These are phyloP conservation scores for Neodiprion virginianus DNA, from an alignment of 1,140 invertebrate genomes.

Conservation along the genomic window DNA sequence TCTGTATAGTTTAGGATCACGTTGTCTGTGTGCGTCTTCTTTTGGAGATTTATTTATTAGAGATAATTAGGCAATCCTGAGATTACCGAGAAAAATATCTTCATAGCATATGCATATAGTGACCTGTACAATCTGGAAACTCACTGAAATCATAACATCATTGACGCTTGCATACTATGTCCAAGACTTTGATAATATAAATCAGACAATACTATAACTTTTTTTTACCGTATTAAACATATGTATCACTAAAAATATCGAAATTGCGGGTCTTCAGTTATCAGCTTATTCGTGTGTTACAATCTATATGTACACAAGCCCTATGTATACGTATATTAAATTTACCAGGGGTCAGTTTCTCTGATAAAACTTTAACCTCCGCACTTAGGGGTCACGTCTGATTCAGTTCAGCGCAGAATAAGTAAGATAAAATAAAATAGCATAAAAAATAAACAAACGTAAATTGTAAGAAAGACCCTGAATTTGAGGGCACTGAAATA, in stretches of 20 bases:
- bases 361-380: constrained; percentile 36
- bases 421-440: constrained; percentile 33
- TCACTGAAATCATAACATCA: no score
- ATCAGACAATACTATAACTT: not conserved
- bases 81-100: no score
- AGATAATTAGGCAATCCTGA: no score
- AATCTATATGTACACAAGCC: constrained; percentile 5
- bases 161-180: not conserved
- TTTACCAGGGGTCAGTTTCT: constrained; percentile 34
- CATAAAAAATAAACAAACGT: not conserved
- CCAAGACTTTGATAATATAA: not conserved
- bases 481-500: not conserved
- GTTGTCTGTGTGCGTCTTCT: no score
- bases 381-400: constrained; percentile 27
- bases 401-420: constrained; percentile 25
- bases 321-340: constrained; percentile 30
- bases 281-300: not conserved
- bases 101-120: no score
- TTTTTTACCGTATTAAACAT: not conserved
- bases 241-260: not conserved
- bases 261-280: not conserved
- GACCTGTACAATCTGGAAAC: no score
- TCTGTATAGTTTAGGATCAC: no score
- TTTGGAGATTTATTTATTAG: no score
- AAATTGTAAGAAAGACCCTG: not conserved